These are phyloP conservation scores for Crioceris asparagi DNA, from an alignment of 2,888 invertebrate species.

Conservation along the genomic window DNA sequence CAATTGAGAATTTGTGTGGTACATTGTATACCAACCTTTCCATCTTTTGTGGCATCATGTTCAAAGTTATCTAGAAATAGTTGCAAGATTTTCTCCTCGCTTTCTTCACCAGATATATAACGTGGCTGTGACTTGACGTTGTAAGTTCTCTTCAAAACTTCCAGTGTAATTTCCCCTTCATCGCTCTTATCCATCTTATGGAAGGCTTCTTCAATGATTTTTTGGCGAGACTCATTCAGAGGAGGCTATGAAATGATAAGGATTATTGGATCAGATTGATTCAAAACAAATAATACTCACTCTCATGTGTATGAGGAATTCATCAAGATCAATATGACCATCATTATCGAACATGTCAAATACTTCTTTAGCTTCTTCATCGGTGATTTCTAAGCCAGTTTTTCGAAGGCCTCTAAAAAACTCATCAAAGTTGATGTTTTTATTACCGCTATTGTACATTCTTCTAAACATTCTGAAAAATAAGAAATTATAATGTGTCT, in stretches of 20 bases:
- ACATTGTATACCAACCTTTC: too few relatives aligned
- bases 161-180: slow-evolving; percentile 68
- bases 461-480: slow-evolving; percentile 67
- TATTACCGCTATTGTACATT: slow-evolving; percentile 88
- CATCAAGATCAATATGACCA: slow-evolving; percentile 70
- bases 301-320: too few relatives aligned
- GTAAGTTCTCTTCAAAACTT: slow-evolving; percentile 75
- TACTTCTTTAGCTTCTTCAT: slow-evolving; percentile 53
- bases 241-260: too few relatives aligned
- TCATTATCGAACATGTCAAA: slow-evolving; percentile 75
- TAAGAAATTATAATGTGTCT: too few relatives aligned
- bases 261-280: too few relatives aligned
- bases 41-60: slow-evolving; percentile 59
- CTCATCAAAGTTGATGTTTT: slow-evolving; percentile 67
- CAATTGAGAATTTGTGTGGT: too few relatives aligned
- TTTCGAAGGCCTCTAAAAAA: slow-evolving; percentile 70
- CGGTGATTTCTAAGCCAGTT: slow-evolving; percentile 57
- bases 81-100: slow-evolving; percentile 67
- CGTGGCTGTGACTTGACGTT: too few relatives aligned
- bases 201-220: slow-evolving; percentile 71
- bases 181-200: slow-evolving; percentile 75
- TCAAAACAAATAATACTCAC: too few relatives aligned
- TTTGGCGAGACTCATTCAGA: slow-evolving; percentile 54
- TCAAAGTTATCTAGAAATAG: slow-evolving; percentile 81
- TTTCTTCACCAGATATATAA: too few relatives aligned